Conservation (phyloP, 2,113 vertebrate genomes). For the Pionites leucogaster region DNA sequence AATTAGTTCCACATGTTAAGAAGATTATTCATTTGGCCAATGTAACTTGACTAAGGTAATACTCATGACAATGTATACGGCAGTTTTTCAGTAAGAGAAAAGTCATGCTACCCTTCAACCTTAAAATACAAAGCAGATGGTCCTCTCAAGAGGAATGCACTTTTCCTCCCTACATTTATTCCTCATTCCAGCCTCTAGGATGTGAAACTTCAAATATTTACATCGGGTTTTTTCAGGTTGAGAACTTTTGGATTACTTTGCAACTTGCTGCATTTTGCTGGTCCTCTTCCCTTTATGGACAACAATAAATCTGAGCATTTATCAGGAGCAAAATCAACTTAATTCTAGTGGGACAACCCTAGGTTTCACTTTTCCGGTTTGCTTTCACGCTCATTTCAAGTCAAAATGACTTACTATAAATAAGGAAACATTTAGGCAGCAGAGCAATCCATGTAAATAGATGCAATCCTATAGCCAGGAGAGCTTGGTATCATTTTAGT, state of each 20-base stretch:
- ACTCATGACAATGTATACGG: slow-evolving; percentile 55
- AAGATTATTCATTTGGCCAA: slow-evolving; percentile 48
- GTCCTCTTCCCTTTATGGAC: not conserved
- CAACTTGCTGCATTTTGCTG: not conserved
- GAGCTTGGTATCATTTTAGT: not conserved
- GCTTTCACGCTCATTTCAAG: not conserved
- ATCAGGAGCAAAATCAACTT: not conserved
- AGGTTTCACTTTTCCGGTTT: not conserved
- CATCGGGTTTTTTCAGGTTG: not conserved
- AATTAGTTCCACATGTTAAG: slow-evolving; percentile 78
- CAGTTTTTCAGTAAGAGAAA: slow-evolving; percentile 48
- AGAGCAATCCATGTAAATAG: not conserved
- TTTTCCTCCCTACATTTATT: not conserved
- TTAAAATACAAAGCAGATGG: slow-evolving; percentile 70
- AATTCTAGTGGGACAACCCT: not conserved
- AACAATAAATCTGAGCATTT: not conserved
- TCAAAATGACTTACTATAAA: not conserved
- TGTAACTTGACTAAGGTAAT: slow-evolving; percentile 69
- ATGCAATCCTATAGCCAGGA: not conserved
- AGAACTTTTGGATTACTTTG: not conserved
- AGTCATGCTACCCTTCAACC: slow-evolving; percentile 45
- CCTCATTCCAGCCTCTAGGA: not conserved
- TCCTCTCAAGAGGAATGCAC: not conserved
- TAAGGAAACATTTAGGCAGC: not conserved
- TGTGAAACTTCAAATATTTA: not conserved